phyloP scores from a whole-genome alignment of 1,140 invertebrate genomes.

The Drosophila paulistorum region DNA sequence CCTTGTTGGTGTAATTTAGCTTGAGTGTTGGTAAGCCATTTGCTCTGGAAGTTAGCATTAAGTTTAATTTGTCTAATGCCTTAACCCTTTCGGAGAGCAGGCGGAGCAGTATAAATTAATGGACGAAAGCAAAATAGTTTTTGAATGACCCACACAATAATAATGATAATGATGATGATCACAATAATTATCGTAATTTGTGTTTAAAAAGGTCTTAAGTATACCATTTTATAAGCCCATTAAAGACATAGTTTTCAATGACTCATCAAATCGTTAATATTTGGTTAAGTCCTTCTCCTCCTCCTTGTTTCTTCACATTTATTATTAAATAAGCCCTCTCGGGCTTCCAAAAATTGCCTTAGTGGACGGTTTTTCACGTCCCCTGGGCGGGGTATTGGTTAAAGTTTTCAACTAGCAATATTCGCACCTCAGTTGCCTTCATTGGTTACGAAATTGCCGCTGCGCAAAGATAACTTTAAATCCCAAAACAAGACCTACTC shows the following conservation, averaged over 20 bases:
- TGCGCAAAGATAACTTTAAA: slow-evolving; percentile 65
- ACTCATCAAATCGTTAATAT: slow-evolving; percentile 19
- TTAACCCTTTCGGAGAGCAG: slow-evolving; percentile 40
- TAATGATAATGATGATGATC: not conserved
- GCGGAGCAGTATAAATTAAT: slow-evolving; percentile 34
- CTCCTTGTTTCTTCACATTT: slow-evolving; percentile 24
- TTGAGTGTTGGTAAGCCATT: slow-evolving; percentile 46
- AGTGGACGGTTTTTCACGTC: slow-evolving; percentile 95
- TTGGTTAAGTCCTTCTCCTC: not conserved
- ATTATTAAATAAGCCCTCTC: slow-evolving; percentile 81
- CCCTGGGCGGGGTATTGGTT: slow-evolving; percentile 97
- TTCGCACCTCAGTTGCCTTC: slow-evolving; percentile 85
- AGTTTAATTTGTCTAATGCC: slow-evolving; percentile 75
- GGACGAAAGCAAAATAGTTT: slow-evolving; percentile 31
- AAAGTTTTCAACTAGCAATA: slow-evolving; percentile 83
- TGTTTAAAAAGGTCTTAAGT: slow-evolving; percentile 15
- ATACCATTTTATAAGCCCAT: slow-evolving; percentile 4
- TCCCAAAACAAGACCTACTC: not conserved
- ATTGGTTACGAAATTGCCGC: slow-evolving; percentile 93
- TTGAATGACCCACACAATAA: slow-evolving; percentile 5
- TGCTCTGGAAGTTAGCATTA: slow-evolving; percentile 57
- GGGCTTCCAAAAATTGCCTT: slow-evolving; percentile 92
- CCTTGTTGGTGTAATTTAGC: slow-evolving; percentile 52
- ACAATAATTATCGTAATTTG: slow-evolving; percentile 31
- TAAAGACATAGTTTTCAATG: slow-evolving; percentile 25